Conservation (phyloP, 2,888 invertebrate genomes). For the Synergus gifuensis region DNA sequence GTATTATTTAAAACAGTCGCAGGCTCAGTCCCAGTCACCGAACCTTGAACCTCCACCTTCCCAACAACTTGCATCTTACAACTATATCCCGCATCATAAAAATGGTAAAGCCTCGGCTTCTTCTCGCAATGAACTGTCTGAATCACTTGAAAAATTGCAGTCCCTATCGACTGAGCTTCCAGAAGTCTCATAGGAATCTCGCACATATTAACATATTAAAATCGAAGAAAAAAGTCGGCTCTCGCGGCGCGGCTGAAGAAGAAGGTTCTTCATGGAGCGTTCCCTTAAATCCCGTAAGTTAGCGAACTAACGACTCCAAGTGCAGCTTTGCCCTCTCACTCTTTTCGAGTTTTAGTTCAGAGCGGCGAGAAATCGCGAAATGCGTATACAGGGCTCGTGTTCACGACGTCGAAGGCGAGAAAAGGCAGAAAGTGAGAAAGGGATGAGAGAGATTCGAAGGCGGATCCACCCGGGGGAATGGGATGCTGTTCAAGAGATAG, state of each 20-base stretch:
- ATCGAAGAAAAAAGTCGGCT: conserved; percentile 48
- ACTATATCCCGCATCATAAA: conserved; percentile 1
- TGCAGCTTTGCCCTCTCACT: conserved; percentile 55
- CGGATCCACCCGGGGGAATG: conserved; percentile 54
- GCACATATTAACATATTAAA: conserved; percentile 48
- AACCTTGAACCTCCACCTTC: not conserved
- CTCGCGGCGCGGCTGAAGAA: conserved; percentile 49
- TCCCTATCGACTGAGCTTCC: not conserved
- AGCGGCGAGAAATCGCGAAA: conserved; percentile 45
- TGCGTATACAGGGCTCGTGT: conserved; percentile 48
- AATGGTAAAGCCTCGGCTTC: not conserved
- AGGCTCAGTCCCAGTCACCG: not conserved
- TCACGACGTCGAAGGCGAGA: conserved; percentile 54
- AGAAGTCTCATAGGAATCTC: conserved; percentile 44
- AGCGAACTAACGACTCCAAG: conserved; percentile 69
- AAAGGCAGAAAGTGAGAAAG: conserved; percentile 63
- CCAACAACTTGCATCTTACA: not conserved
- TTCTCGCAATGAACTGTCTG: not conserved
- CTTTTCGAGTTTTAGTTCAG: conserved; percentile 45
- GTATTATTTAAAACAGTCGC: too few species aligned
- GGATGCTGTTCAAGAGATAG: conserved; percentile 53
- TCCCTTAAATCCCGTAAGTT: conserved; percentile 71
- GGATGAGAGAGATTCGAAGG: conserved; percentile 58
- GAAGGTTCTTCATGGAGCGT: conserved; percentile 46
- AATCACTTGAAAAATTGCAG: conserved; percentile 6